A percentile compares a stretch with the other conserved stretches of the same genome.
Evolutionary conservation across 2,113 vertebrate species (phyloP).

Genomic region (Macheiramphus alcinus): DNA sequence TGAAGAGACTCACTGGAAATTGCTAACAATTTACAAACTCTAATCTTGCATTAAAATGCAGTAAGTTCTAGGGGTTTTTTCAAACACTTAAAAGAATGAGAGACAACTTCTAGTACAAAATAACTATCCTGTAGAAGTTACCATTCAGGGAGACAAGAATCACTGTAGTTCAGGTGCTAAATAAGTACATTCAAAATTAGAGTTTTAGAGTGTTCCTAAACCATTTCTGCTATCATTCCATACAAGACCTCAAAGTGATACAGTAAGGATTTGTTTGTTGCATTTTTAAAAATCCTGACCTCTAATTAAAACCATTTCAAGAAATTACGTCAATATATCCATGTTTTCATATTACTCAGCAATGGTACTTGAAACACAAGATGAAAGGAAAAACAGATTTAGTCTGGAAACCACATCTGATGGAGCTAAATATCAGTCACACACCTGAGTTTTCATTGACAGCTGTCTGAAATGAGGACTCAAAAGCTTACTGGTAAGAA

Average conservation of each 20-base stretch:
- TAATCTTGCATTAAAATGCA: background rate
- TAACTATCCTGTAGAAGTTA: background rate
- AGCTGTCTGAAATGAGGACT: background rate
- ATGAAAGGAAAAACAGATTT: background rate
- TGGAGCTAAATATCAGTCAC: background rate
- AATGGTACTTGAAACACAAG: accelerated
- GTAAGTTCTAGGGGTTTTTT: background rate
- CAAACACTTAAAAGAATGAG: background rate
- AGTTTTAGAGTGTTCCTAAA: background rate
- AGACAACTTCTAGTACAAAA: background rate
- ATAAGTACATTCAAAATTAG: background rate
- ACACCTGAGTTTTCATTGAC: background rate
- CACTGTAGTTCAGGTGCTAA: background rate
- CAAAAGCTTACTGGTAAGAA: background rate
- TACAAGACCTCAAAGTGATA: background rate
- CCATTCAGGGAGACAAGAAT: background rate
- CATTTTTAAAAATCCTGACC: background rate
- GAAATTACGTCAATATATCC: background rate
- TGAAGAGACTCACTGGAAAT: background rate
- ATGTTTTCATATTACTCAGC: background rate
- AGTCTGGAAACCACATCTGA: background rate
- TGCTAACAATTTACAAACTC: background rate
- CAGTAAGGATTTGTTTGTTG: background rate
- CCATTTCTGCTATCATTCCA: background rate
- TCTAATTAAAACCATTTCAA: background rate